Percentiles rank a stretch among this genome's conserved stretches.
Evolutionary conservation across 2,113 vertebrate genomes (phyloP).

Genomic region (Microtus montanus): DNA sequence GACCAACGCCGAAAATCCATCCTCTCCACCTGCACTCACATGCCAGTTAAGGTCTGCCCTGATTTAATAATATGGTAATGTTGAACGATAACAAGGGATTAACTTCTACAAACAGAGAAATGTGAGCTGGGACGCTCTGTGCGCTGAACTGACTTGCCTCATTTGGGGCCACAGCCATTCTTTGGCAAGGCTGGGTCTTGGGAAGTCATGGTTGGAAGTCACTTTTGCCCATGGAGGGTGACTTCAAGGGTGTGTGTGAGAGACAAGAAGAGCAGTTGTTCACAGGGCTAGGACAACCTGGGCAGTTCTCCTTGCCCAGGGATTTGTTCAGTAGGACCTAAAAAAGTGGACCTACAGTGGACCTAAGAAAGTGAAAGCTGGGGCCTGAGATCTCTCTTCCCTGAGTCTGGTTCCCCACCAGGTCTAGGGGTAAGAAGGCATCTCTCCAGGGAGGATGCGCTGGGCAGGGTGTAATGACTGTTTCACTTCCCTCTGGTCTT

Average conservation of each 20-base stretch:
- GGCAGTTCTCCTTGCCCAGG: neutral
- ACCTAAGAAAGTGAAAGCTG: rapidly evolving
- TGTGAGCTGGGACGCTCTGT: neutral
- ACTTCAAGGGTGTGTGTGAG: neutral
- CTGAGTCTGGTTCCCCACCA: neutral
- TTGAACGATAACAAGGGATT: conserved; percentile 58
- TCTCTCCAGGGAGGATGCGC: neutral
- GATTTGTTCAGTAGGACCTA: neutral
- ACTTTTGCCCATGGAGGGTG: neutral
- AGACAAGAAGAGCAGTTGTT: neutral
- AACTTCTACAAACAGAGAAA: conserved; percentile 54
- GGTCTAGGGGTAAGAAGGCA: neutral
- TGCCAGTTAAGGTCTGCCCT: neutral
- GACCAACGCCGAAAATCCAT: neutral
- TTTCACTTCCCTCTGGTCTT: conserved; percentile 11
- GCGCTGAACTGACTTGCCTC: conserved; percentile 15
- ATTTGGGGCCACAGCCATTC: neutral
- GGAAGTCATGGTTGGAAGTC: neutral
- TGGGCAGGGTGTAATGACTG: neutral
- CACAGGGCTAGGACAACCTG: neutral
- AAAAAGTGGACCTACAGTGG: neutral
- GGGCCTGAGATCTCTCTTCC: neutral
- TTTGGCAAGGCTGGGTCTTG: neutral
- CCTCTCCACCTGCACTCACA: neutral
- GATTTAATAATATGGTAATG: conserved; percentile 46